These are phyloP conservation scores for Dascillus cervinus DNA, from an alignment of 2,888 invertebrate genomes.

Conservation along the genomic window DNA sequence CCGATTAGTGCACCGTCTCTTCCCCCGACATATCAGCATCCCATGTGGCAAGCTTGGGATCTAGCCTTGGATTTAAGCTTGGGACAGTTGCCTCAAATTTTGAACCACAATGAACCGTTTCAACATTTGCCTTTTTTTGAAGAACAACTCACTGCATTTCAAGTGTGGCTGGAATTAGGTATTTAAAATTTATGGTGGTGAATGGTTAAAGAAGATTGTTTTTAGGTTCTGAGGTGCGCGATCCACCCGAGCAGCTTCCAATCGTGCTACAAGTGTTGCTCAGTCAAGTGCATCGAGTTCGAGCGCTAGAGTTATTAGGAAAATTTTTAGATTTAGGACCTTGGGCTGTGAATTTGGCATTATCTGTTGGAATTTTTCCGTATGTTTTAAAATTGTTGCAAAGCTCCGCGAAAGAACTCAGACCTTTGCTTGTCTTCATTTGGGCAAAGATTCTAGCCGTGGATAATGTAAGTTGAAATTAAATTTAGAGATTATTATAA, in stretches of 20 bases:
- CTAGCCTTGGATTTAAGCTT: constrained; percentile 90
- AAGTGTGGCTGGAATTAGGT: constrained; percentile 85
- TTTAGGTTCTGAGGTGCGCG: constrained; percentile 58
- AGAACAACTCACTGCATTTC: constrained; percentile 95
- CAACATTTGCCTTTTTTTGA: constrained; percentile 89
- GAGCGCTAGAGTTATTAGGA: constrained; percentile 90
- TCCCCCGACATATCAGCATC: constrained; percentile 83
- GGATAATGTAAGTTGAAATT: constrained; percentile 64
- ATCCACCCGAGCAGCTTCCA: constrained; percentile 91
- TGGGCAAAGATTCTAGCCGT: constrained; percentile 99
- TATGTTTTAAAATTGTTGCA: constrained; percentile 96
- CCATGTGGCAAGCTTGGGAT: constrained; percentile 98
- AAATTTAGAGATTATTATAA: constrained; percentile 6
- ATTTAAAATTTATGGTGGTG: constrained; percentile 20
- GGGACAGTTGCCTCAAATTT: constrained; percentile 76
- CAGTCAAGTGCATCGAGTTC: constrained; percentile 78
- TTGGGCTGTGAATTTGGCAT: constrained; percentile 91
- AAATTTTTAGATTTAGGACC: constrained; percentile 91
- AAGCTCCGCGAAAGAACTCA: constrained; percentile 85
- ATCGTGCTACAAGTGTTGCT: constrained; percentile 86
- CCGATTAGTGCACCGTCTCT: constrained; percentile 90
- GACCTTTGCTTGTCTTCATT: constrained; percentile 91
- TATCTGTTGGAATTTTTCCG: constrained; percentile 97
- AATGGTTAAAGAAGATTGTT: constrained; percentile 1
- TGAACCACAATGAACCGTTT: constrained; percentile 55